Evolutionary conservation across 2,113 vertebrate species (phyloP).

Genomic region (Coptodon rendalli): DNA sequence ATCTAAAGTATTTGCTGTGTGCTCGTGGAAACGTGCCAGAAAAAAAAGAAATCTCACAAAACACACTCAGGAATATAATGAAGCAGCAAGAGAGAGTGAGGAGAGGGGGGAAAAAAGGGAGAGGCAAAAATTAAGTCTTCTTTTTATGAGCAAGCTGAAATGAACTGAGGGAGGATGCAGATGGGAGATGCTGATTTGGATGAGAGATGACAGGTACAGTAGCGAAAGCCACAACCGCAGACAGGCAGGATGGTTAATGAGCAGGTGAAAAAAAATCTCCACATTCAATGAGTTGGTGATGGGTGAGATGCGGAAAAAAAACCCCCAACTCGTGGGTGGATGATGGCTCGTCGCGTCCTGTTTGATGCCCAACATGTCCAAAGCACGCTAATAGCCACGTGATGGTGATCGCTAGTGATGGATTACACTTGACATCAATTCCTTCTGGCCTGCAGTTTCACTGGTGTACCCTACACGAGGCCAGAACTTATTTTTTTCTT

Average conservation of each 20-base stretch:
- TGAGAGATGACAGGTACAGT: conserved; percentile 51
- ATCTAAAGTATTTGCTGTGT: conserved; percentile 25
- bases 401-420: conserved; percentile 25
- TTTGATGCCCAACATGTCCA: conserved; percentile 6
- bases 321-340: background rate
- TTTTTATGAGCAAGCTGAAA: background rate
- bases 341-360: background rate
- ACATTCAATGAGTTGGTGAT: background rate
- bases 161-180: conserved; percentile 11
- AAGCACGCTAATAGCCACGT: background rate
- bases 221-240: background rate
- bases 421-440: conserved; percentile 31
- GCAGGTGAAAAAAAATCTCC: background rate
- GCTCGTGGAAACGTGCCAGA: conserved; percentile 2
- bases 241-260: conserved; percentile 41
- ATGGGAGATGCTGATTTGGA: conserved; percentile 45
- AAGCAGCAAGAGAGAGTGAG: background rate
- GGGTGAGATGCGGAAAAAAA: background rate
- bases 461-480: background rate
- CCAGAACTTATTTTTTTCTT: background rate
- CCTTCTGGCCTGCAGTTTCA: background rate
- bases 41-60: background rate
- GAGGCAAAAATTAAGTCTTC: background rate
- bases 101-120: background rate
- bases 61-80: background rate